phyloP scores from a whole-genome alignment of 2,888 invertebrate species.

The Eueremaeus valkanovi region DNA sequence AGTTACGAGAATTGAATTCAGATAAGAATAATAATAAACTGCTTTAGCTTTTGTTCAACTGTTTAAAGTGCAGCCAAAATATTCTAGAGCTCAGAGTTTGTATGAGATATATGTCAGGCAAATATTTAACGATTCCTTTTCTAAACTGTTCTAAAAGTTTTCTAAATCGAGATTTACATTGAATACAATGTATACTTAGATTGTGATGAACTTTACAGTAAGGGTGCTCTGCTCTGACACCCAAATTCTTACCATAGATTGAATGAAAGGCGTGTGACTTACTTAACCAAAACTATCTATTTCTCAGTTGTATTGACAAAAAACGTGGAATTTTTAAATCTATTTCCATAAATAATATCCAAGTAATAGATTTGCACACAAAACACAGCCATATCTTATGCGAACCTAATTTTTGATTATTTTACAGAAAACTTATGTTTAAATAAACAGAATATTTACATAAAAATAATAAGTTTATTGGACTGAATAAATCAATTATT shows the following conservation, averaged over 20 bases:
- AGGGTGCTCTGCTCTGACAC: background rate
- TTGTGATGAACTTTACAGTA: background rate
- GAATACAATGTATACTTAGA: too few species aligned
- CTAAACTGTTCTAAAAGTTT: background rate
- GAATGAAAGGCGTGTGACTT: background rate
- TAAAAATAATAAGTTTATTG: conserved; percentile 6
- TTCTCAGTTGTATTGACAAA: background rate
- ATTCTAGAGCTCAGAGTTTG: too few species aligned
- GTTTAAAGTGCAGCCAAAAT: too few species aligned
- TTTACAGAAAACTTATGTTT: background rate
- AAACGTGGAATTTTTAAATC: background rate
- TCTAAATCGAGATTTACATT: background rate
- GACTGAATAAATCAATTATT: conserved; percentile 21
- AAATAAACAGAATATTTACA: background rate
- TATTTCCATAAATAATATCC: background rate
- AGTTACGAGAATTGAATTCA: background rate
- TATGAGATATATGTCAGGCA: background rate
- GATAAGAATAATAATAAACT: too few species aligned
- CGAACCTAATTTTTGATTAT: background rate
- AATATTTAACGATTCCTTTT: background rate
- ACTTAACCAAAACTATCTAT: background rate
- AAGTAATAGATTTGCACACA: background rate
- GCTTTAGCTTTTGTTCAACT: too few species aligned
- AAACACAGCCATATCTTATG: background rate
- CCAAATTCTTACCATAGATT: background rate